A percentile compares a stretch with the other conserved stretches of the same genome.
These are phyloP conservation scores for Aurelia sp. DNA, from an alignment of 30 jellyfish, hydroid and myxozoan species.

Conservation along the genomic window DNA sequence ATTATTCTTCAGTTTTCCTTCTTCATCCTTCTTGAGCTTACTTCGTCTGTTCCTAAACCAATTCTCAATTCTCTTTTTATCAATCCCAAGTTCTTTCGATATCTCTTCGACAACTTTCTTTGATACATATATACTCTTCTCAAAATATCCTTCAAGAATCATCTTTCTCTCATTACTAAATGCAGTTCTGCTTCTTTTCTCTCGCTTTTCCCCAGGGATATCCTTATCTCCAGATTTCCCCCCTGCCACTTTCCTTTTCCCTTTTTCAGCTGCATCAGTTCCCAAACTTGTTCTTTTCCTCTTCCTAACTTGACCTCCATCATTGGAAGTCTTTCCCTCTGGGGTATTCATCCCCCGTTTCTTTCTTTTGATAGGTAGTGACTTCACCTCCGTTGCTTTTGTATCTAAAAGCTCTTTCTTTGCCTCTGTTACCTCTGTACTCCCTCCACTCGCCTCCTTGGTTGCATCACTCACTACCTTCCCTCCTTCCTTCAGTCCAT, in stretches of 20 bases:
- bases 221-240: conserved; percentile 8
- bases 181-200: conserved; percentile 67
- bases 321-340: not conserved
- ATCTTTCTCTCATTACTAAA: conserved; percentile 34
- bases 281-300: conserved; percentile 8
- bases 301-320: conserved; percentile 1
- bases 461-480: not conserved
- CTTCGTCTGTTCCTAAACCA: conserved; percentile 79
- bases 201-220: conserved; percentile 22
- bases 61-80: conserved; percentile 69
- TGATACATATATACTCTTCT: conserved; percentile 52
- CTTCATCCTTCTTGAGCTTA: conserved; percentile 54
- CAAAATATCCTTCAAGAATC: conserved; percentile 53
- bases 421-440: not conserved
- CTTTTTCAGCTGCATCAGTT: conserved; percentile 3
- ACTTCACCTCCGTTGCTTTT: not conserved
- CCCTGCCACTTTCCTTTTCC: conserved; percentile 1
- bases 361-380: not conserved
- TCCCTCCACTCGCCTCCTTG: not conserved
- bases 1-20: conserved; percentile 7
- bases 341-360: not conserved
- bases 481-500: not conserved
- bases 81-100: conserved; percentile 44
- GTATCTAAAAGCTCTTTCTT: not conserved
- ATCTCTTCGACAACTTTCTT: conserved; percentile 36